Conservation (phyloP, 2,888 invertebrate genomes). For the Polyommatus iphigenia region DNA sequence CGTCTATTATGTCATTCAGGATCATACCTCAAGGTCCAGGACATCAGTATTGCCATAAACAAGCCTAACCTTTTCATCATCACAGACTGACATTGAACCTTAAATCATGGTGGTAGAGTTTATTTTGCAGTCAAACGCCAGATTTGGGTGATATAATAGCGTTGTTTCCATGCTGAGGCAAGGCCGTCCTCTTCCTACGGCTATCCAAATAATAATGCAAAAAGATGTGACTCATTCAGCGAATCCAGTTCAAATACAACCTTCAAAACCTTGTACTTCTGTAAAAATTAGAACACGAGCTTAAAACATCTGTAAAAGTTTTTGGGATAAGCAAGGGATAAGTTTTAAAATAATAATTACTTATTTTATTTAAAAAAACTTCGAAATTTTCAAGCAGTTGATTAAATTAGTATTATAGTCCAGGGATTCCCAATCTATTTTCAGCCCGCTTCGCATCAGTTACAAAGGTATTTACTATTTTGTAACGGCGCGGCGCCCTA, state of each 20-base stretch:
- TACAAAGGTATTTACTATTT: too few relatives aligned
- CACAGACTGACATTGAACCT: background rate
- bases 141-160: conserved; percentile 30
- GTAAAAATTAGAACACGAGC: background rate
- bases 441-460: too few relatives aligned
- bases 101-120: conserved; percentile 38
- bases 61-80: background rate
- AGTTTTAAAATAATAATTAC: too few relatives aligned
- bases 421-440: too few relatives aligned
- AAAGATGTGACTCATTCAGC: conserved; percentile 48
- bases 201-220: conserved; percentile 59
- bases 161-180: conserved; percentile 47
- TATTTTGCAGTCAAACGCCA: conserved; percentile 30
- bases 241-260: conserved; percentile 33
- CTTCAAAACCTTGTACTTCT: conserved; percentile 17
- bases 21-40: conserved; percentile 15
- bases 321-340: too few relatives aligned
- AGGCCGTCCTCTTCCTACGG: conserved; percentile 67
- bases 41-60: conserved; percentile 11
- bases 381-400: too few relatives aligned
- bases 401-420: too few relatives aligned
- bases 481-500: too few relatives aligned
- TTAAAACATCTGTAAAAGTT: too few relatives aligned
- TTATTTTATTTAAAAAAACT: too few relatives aligned
- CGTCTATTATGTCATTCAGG: conserved; percentile 29